Percentiles rank a stretch among this genome's conserved stretches.
phyloP scores from a whole-genome alignment of 1,140 invertebrate genomes.

The Ylistrum balloti region DNA sequence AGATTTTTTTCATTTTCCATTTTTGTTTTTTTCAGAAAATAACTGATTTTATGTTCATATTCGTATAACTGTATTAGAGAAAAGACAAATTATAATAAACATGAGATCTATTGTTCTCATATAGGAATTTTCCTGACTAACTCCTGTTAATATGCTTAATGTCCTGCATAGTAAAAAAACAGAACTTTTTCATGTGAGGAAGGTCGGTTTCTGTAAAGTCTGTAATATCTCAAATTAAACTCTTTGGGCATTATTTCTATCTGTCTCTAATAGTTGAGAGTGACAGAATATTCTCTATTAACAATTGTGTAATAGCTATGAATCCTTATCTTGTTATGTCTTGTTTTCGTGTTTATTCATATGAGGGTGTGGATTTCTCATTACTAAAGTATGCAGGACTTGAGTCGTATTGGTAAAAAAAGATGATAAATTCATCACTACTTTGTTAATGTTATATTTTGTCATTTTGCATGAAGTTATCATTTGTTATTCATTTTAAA shows the following conservation, averaged over 20 bases:
- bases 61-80: neutral
- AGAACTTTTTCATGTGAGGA: no score
- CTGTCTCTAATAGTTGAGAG: neutral
- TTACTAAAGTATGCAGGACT: neutral
- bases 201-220: no score
- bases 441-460: constrained; percentile 20
- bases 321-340: no score
- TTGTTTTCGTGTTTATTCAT: no score
- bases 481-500: constrained; percentile 1
- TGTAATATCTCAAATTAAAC: no score
- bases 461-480: constrained; percentile 11
- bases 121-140: neutral
- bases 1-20: neutral
- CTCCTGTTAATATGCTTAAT: neutral
- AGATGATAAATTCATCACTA: constrained; percentile 19
- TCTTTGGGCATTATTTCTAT: neutral
- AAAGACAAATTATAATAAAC: neutral
- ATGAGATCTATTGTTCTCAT: neutral
- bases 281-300: neutral
- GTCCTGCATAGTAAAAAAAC: no score
- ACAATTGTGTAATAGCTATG: no score
- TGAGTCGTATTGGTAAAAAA: neutral
- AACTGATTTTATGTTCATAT: neutral
- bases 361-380: neutral
- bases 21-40: neutral